Evolutionary conservation across 2,797 vertebrate genomes (phyloP), one percentile per base, ranked within the genome.

Genomic region (Antennarius maculatus): DNA sequence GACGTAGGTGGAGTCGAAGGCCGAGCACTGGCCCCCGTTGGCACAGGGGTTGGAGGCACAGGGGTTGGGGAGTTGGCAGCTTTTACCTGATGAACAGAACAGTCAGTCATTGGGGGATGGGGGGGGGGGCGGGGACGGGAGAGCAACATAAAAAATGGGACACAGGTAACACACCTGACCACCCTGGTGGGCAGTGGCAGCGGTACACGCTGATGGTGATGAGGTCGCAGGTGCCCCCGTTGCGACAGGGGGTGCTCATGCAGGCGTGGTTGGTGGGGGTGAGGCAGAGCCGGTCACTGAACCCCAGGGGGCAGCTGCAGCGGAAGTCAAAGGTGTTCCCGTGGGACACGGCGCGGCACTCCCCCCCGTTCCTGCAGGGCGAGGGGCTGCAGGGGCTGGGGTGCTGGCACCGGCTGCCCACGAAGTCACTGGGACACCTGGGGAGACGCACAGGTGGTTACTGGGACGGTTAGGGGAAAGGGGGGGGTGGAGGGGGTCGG

Each of bases 11-110:
- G 94, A 93, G 10, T 99, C 97, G 0, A 96, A 96, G 27, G 95
- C 94, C 4, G 95, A 93, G 54, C 97, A 99, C 82, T 94, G 95
- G 11, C 97, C 97, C 0, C 95, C 95, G 0, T 99, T 99, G 77
- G 95, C 96, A 0, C 97, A 99, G 0, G 97, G 97, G 83, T 98
- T 98, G 48, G 97, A 99, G n/a, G 97, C 96, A 0, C 97, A 99
- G 0, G 97, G 96, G 77, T 99, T 96, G 0, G 97, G 95, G 48
- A 96, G 93, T 78, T 97, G 96, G 86, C 97, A 99, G 0, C 89
- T 93, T 90, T 97, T 96, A 42, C 97, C 97, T 80, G 17, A 61
- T 63, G 48, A n/a, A 74, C 2, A 54, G 8, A 43, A 59, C 4
- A 63, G 41, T 34, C 8, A 6, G 77, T 41, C 41, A 45, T 27